Evolutionary conservation across 2,888 invertebrate genomes (phyloP).

Genomic region (Conus canariensis): DNA sequence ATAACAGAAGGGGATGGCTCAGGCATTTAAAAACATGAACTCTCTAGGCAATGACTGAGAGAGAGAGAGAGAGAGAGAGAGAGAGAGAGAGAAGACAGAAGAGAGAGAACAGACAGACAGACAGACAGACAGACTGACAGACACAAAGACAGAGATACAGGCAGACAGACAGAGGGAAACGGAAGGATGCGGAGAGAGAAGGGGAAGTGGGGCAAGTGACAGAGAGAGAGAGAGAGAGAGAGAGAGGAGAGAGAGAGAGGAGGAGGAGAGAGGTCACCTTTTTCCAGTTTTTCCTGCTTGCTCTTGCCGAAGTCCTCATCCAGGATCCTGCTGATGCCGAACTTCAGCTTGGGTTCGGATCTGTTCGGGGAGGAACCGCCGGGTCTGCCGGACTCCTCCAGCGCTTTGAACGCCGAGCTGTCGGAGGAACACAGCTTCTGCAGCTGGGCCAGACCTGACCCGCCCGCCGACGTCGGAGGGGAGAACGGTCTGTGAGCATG

Average conservation of each 20-base stretch:
- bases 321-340: conserved; percentile 51
- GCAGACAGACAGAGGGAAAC: too few species aligned
- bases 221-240: not conserved
- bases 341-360: conserved; percentile 47
- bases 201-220: too few species aligned
- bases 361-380: not conserved
- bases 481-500: conserved; percentile 27
- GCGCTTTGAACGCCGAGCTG: conserved; percentile 54
- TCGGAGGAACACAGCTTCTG: conserved; percentile 67
- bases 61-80: not conserved
- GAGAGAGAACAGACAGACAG: too few species aligned
- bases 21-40: too few species aligned
- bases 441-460: conserved; percentile 67
- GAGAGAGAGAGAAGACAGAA: not conserved
- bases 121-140: too few species aligned
- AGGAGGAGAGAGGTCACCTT: not conserved
- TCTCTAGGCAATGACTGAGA: not conserved
- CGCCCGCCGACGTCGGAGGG: conserved; percentile 42
- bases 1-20: too few species aligned
- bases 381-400: conserved; percentile 31
- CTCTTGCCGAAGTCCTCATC: conserved; percentile 52
- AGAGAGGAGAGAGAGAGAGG: conserved; percentile 14
- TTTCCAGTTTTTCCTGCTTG: conserved; percentile 47
- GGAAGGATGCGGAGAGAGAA: too few species aligned
- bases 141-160: too few species aligned